Conservation (phyloP, 2,888 invertebrate genomes). For the Tiliacea aurago region DNA sequence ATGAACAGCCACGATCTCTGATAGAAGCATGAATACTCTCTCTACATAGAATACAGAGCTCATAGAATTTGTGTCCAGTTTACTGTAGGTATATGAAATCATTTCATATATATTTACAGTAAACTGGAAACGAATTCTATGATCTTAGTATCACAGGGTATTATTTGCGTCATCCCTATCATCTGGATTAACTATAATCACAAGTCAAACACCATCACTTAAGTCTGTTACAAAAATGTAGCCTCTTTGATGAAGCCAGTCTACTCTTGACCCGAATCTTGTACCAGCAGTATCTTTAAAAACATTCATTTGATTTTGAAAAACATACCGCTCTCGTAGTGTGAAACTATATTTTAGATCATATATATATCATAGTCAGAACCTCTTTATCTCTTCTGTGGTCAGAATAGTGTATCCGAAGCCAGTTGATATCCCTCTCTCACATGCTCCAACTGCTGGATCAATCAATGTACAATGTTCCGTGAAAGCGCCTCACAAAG, state of each 20-base stretch:
- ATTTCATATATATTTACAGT: neutral
- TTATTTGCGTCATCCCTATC: neutral
- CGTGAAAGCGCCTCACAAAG: conserved; percentile 34
- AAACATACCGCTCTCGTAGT: neutral
- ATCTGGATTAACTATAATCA: neutral
- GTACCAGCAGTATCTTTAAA: neutral
- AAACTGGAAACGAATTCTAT: too few relatives aligned
- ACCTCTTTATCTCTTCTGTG: too few relatives aligned
- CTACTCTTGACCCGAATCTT: neutral
- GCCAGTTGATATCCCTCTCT: conserved; percentile 40
- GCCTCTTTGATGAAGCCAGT: neutral
- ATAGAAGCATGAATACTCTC: neutral
- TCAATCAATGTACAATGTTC: conserved; percentile 54
- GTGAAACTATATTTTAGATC: neutral
- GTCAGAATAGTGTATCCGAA: conserved; percentile 3
- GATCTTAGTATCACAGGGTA: too few relatives aligned
- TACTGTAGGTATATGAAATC: neutral
- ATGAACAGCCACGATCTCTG: conserved; percentile 6
- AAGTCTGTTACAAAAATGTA: neutral
- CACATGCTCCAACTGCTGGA: conserved; percentile 25
- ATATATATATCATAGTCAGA: neutral
- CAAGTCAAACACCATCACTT: too few relatives aligned
- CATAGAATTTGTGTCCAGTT: neutral
- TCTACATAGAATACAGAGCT: neutral
- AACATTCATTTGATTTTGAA: neutral